Evolutionary conservation across 2,888 invertebrate genomes (phyloP), one percentile per base, ranked within the genome.

Genomic region (Drosophila longiperda): DNA sequence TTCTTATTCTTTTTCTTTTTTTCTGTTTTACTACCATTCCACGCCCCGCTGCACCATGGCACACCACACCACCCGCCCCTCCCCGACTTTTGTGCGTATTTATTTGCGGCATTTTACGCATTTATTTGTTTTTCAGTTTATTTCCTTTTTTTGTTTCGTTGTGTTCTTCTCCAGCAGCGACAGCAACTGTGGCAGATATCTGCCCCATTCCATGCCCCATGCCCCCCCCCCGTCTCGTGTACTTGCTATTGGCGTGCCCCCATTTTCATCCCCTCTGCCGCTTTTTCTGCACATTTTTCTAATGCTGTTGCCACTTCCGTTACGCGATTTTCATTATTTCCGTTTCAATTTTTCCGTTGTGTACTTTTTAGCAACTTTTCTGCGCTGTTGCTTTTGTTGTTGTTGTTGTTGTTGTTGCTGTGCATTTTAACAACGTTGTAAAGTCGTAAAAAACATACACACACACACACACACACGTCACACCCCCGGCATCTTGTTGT

Each of bases 101-200:
- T 87, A 87, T 87, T 89, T 87, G 90, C 90, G 88, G 87, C 90
- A 89, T 87, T 90, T 87, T 90, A 89, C 90, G 87, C 88, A 87
- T 87, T 90, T 90, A 89, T 87, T 87, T 87, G 87, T 85, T 90
- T 87, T 87, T 87, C 80, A 89, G 32, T 57, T 55, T 29, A 17
- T 55, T 76, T 90, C 87, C 73, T 70, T 72, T 71, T 66, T 70
- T 80, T 55, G 20, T 23, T 38, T 8, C 5, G 17, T 45, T 45
- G 23, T 45, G 45, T 23, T 45, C 15, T 23, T 45, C 26, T 15
- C 45, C 23, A 15, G 23, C 75, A 42, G 55, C 36, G 53, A 55
- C 49, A 60, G 59, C 42, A 52, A 34, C 29, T 52, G 59, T 40
- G 36, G 50, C 3, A 55, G 65, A 64, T 60, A 60, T 23, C 36